Evolutionary conservation across 1,140 invertebrate genomes (phyloP).

Genomic region (Phymastichus coffea): DNA sequence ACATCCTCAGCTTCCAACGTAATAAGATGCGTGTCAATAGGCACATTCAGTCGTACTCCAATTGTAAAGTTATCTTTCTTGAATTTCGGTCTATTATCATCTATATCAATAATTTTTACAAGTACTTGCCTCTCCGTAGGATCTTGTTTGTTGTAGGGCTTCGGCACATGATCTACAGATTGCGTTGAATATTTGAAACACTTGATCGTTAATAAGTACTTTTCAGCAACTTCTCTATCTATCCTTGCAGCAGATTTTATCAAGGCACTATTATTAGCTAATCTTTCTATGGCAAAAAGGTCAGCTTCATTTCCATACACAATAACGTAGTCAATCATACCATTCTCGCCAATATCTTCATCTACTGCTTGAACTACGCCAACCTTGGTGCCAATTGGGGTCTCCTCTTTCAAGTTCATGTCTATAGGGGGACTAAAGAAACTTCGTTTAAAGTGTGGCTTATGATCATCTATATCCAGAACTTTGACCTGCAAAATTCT

Average conservation of each 20-base stretch:
- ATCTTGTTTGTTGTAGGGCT: constrained; percentile 67
- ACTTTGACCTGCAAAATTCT: constrained; percentile 69
- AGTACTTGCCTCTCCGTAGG: constrained; percentile 69
- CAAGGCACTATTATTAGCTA: constrained; percentile 66
- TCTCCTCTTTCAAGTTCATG: constrained; percentile 67
- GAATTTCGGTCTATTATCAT: constrained; percentile 74
- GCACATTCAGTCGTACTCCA: constrained; percentile 74
- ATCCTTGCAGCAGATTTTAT: constrained; percentile 64
- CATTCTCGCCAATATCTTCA: constrained; percentile 74
- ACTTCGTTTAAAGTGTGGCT: constrained; percentile 70
- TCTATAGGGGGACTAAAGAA: constrained; percentile 68
- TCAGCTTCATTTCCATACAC: constrained; percentile 73
- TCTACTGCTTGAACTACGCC: constrained; percentile 71
- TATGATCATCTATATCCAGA: constrained; percentile 77
- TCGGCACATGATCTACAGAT: constrained; percentile 51
- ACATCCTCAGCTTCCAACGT: constrained; percentile 67
- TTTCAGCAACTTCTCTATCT: constrained; percentile 66
- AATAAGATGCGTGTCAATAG: constrained; percentile 70
- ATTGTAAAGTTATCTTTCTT: constrained; percentile 66
- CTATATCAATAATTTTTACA: constrained; percentile 69
- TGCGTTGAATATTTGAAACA: constrained; percentile 65
- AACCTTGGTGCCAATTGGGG: constrained; percentile 63
- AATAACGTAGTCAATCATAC: constrained; percentile 73
- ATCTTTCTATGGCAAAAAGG: constrained; percentile 64
- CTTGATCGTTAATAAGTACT: constrained; percentile 67